Percentiles rank a stretch among this genome's conserved stretches.
Evolutionary conservation across 2,113 vertebrate genomes (phyloP).

Genomic region (Atractosteus spatula): DNA sequence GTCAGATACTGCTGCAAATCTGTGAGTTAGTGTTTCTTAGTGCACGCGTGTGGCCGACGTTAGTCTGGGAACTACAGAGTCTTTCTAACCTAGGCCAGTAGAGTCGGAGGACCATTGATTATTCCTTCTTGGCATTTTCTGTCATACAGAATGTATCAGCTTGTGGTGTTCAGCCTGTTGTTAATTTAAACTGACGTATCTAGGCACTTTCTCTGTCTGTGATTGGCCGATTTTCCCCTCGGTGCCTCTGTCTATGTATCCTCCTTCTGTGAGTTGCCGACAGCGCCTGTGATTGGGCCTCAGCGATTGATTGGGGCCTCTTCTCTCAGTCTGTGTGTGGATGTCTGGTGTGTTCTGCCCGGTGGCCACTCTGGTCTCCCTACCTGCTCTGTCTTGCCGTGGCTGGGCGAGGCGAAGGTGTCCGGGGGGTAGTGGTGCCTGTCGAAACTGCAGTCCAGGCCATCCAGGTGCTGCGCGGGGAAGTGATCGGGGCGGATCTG

Average conservation of each 20-base stretch:
- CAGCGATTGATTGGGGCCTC: neutral
- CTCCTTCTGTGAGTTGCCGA: neutral
- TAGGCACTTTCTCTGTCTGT: too few species aligned
- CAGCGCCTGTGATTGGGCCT: neutral
- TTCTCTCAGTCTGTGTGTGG: neutral
- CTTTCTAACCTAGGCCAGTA: too few species aligned
- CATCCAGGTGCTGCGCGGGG: slow-evolving; percentile 74
- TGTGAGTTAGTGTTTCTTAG: too few species aligned
- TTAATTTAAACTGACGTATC: too few species aligned
- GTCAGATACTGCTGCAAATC: too few species aligned
- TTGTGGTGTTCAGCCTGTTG: too few species aligned
- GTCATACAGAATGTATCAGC: too few species aligned
- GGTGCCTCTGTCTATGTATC: neutral
- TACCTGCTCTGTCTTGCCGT: slow-evolving; percentile 84
- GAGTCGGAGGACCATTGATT: too few species aligned
- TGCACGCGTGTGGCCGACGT: too few species aligned
- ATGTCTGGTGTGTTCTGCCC: neutral
- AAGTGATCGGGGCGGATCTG: slow-evolving; percentile 78
- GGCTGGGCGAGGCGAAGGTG: slow-evolving; percentile 63
- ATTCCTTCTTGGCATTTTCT: too few species aligned
- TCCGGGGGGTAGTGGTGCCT: slow-evolving; percentile 77
- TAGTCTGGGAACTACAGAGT: too few species aligned
- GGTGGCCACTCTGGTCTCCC: neutral
- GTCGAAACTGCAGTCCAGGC: slow-evolving; percentile 82
- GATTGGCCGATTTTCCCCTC: neutral